Base-by-base conservation (phyloP, 2,113 vertebrate genomes). In the Bufo gargarizans region DNA sequence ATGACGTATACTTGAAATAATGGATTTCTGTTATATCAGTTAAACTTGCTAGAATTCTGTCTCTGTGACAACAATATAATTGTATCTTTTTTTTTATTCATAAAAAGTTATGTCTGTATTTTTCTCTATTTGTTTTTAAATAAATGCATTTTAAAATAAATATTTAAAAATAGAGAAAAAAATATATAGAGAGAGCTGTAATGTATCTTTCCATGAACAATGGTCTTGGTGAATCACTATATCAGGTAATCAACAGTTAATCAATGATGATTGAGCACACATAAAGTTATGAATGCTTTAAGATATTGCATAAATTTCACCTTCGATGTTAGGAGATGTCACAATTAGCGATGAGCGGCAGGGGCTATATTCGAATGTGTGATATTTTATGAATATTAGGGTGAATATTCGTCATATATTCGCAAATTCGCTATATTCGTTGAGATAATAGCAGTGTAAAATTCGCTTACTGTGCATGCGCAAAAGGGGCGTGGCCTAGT, bases 191-290 rank as follows among this genome's bases (percentile, higher is more conserved):
- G 0, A 43, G 20, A 45, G 16, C 45, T 72, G 69, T 77, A 65
- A 43, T 59, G 43, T 63, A 77, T 86, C 71, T 49, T n/a, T 49
- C 19, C 20, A 33, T 17, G 33, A 85, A 47, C 7, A 45, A 11
- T 14, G 56, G 49, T 86, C 61, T 59, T 65, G 58, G 14, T 47
- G 55, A 77, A 61, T 86, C 45, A 74, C 43, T 49, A 33, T 86
- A 33, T 77, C 47, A 77, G 71, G 58, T 86, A 77, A 77, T 63
- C 84, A 86, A 20, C 14, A 58, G 20, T 49, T 76, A 86, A 86
- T 63, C 74, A 45, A 77, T 63, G 43, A 22, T 61, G 16, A 77
- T 22, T 61, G 20, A 77, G 14, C 16, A 63, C 72, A 49, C 43
- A 59, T 74, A 16, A 49, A 71, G 16, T 49, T n/a, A 71, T 53